phyloP scores from a whole-genome alignment of 2,113 vertebrate species.

The Charina bottae region DNA sequence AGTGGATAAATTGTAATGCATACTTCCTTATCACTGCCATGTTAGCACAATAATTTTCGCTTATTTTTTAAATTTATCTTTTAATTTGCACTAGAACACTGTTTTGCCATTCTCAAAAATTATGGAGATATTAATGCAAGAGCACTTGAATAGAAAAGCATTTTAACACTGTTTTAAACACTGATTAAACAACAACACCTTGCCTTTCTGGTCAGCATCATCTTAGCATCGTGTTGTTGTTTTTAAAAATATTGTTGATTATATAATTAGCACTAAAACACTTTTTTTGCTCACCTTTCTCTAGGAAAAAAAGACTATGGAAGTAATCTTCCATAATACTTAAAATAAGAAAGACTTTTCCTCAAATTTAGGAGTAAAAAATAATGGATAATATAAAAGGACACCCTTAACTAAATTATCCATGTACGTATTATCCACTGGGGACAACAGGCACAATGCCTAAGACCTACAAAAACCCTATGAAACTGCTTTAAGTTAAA shows the following conservation, averaged over 20 bases:
- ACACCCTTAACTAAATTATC: background rate
- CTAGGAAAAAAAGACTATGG: background rate
- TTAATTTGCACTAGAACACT: background rate
- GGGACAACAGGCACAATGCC: background rate
- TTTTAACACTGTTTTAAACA: slow-evolving; percentile 17
- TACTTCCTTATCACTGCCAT: background rate
- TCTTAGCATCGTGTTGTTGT: background rate
- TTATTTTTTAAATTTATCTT: background rate
- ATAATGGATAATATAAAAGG: background rate
- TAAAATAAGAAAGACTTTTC: background rate
- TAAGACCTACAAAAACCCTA: background rate
- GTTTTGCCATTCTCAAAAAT: background rate
- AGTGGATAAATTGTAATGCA: background rate
- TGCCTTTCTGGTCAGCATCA: background rate
- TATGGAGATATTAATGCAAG: background rate
- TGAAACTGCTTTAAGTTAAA: background rate
- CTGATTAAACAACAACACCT: slow-evolving; percentile 2
- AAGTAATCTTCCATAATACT: background rate
- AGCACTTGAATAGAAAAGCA: background rate
- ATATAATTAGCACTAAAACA: slow-evolving; percentile 21
- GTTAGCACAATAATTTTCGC: background rate
- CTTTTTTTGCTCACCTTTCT: slow-evolving; percentile 5
- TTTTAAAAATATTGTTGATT: slow-evolving; percentile 9
- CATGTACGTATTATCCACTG: background rate
- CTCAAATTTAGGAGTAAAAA: background rate